Evolutionary conservation across 2,888 invertebrate species (phyloP).

Genomic region (Melolontha melolontha): DNA sequence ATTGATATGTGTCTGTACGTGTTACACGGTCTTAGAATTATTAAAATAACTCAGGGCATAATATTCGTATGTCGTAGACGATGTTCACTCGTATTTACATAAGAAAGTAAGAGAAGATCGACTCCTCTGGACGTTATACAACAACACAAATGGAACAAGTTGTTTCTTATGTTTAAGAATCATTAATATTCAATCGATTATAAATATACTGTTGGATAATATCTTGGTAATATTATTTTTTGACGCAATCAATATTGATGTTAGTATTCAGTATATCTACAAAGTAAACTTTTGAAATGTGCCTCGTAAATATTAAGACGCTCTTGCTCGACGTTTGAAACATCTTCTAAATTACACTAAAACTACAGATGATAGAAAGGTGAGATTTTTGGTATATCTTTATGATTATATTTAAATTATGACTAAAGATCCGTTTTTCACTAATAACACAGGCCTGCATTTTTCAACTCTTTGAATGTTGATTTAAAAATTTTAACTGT

Average conservation of each 20-base stretch:
- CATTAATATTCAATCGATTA: conserved; percentile 49
- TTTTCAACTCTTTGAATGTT: too few relatives aligned
- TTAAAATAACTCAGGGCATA: conserved; percentile 29
- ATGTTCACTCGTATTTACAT: conserved; percentile 2
- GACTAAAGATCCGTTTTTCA: too few relatives aligned
- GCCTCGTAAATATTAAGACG: too few relatives aligned
- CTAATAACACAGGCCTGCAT: too few relatives aligned
- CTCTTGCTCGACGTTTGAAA: too few relatives aligned
- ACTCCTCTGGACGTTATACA: conserved; percentile 6
- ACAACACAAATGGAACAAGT: conserved; percentile 29
- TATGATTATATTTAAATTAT: too few relatives aligned
- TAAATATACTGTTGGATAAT: conserved; percentile 42
- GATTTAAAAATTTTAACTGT: too few relatives aligned
- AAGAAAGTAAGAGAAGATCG: conserved; percentile 19
- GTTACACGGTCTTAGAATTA: conserved; percentile 24
- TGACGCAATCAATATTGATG: conserved; percentile 22
- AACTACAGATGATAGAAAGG: too few relatives aligned
- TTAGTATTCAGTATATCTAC: conserved; percentile 12
- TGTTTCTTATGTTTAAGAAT: conserved; percentile 10
- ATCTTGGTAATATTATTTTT: conserved; percentile 7
- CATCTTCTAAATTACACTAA: too few relatives aligned
- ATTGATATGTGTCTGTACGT: conserved; percentile 29
- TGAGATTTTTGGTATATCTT: too few relatives aligned
- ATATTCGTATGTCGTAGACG: conserved; percentile 18
- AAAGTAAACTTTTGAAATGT: too few relatives aligned